Conservation (phyloP, 2,888 invertebrate genomes). For the Dermolepida albohirtum region DNA sequence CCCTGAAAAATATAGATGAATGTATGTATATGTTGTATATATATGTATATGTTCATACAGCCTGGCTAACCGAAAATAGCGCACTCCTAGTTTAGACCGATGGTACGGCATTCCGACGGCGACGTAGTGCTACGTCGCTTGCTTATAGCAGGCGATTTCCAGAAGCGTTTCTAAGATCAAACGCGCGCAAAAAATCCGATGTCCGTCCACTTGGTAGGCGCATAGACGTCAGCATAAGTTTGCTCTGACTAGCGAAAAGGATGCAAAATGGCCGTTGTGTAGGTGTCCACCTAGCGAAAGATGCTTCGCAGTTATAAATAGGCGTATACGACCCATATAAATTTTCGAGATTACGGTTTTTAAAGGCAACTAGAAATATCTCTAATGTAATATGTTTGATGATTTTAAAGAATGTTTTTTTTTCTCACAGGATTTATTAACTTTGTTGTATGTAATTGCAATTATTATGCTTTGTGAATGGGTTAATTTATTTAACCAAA, state of each 20-base stretch:
- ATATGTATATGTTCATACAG: conserved; percentile 12
- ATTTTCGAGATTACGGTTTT: conserved; percentile 14
- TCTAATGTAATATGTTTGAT: background rate
- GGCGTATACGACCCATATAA: conserved; percentile 19
- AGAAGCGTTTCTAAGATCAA: background rate
- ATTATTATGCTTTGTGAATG: too few species aligned
- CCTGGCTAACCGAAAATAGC: conserved; percentile 52
- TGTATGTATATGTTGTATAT: conserved; percentile 8
- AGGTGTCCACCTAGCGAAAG: conserved; percentile 16
- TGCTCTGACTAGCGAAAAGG: background rate
- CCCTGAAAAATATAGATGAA: conserved; percentile 1
- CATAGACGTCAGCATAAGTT: background rate
- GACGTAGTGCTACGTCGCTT: background rate
- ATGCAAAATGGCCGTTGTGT: conserved; percentile 1
- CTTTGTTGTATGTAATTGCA: too few species aligned
- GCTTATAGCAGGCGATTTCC: background rate
- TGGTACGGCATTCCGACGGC: conserved; percentile 48
- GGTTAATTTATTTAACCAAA: too few species aligned
- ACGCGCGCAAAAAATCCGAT: background rate
- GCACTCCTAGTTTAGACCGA: conserved; percentile 58
- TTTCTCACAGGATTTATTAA: too few species aligned
- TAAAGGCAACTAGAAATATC: conserved; percentile 4
- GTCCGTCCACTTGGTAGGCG: background rate
- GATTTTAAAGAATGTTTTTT: too few species aligned
- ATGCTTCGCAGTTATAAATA: conserved; percentile 32